Evolutionary conservation across 2,113 vertebrate genomes (phyloP), one percentile per base, ranked within the genome.

Genomic region (Penelope pileata): DNA sequence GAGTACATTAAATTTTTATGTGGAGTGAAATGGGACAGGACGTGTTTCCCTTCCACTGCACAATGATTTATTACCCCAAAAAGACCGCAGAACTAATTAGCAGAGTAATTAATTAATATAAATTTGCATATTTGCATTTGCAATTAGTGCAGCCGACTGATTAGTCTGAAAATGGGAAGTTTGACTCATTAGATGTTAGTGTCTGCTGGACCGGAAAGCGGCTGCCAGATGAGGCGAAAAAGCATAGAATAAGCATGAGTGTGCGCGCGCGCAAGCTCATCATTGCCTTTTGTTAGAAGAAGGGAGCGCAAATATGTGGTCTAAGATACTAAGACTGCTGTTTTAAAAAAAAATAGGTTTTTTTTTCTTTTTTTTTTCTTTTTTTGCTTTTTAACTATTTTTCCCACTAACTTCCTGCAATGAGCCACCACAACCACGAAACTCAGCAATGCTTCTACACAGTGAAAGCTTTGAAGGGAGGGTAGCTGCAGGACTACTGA

Each of bases 101-200:
- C 98, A 98, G 98, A 99, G 99, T 99, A 99, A 99, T 99, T 99
- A 99, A 99, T 99, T 99, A 99, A 99, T 99, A 99, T 99, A 99
- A 99, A 99, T 99, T 99, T 99, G 99, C 99, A 99, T 99, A 99
- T 99, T 99, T 99, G 99, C 99, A 99, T 99, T 99, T 99, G 99
- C 99, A 99, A 99, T 99, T 99, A 99, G 99, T 99, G 99, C 99
- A 99, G 99, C 99, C 98, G 98, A 99, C 99, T 99, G 99, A 99
- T 99, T 99, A 99, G 99, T 99, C 98, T 99, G 99, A 99, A 98
- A 99, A 99, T 99, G 99, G 98, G 98, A 99, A 99, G 99, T 99
- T 99, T 99, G 99, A 99, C 99, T 99, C 99, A 99, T 99, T 99
- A 98, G 98, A 99, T 99, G 98, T 98, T 98, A 96, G 98, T 98